Conservation (phyloP, 2,888 invertebrate species). For the Hemithea aestivaria region DNA sequence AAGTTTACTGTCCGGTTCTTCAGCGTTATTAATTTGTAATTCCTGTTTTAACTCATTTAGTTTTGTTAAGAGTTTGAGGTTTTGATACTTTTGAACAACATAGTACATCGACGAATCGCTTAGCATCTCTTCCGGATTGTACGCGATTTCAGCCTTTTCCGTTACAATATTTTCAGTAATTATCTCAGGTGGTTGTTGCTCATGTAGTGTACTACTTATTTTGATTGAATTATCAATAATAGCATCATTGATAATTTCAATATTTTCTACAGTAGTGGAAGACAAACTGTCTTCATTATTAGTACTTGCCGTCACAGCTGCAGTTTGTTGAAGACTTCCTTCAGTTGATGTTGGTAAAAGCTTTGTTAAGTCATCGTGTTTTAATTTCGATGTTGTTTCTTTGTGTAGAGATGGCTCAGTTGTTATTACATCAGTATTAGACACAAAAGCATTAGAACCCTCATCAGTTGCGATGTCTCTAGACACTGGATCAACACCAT, state of each 20-base stretch:
- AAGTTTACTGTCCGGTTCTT: constrained; percentile 45
- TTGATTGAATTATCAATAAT: constrained; percentile 24
- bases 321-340: constrained; percentile 11
- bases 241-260: constrained; percentile 17
- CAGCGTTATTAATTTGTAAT: constrained; percentile 60
- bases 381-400: constrained; percentile 3
- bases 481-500: constrained; percentile 59
- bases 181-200: constrained; percentile 41
- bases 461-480: constrained; percentile 33
- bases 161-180: constrained; percentile 25
- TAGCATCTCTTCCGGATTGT: constrained; percentile 67
- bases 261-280: constrained; percentile 14
- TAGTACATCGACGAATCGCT: constrained; percentile 64
- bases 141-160: constrained; percentile 44
- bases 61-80: constrained; percentile 56
- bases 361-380: constrained; percentile 48
- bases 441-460: constrained; percentile 53
- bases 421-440: constrained; percentile 58
- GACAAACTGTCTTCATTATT: background rate
- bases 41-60: constrained; percentile 60
- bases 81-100: constrained; percentile 64
- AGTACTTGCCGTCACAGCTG: constrained; percentile 4
- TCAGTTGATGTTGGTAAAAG: constrained; percentile 27
- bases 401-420: constrained; percentile 28
- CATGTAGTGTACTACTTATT: constrained; percentile 20